phyloP scores from a whole-genome alignment of 2,888 invertebrate species.

The Piscicola geometra region DNA sequence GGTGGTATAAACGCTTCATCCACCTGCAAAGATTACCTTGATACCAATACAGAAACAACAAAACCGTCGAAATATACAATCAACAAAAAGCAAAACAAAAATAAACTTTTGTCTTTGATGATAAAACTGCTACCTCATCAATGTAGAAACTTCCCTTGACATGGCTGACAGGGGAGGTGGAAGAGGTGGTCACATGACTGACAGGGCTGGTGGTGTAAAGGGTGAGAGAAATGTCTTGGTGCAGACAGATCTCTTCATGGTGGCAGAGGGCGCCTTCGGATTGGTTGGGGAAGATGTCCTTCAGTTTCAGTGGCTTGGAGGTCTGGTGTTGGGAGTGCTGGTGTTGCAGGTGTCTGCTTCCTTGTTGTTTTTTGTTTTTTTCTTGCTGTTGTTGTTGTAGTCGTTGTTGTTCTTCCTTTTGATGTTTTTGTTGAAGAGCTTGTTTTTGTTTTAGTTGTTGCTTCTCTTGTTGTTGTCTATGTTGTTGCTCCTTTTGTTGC shows the following conservation, averaged over 20 bases:
- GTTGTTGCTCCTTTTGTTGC: slow-evolving; percentile 3
- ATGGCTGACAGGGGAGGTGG: neutral
- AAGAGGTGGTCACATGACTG: neutral
- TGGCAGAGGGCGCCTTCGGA: neutral
- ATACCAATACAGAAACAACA: no score
- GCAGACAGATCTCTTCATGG: neutral
- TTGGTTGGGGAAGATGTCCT: slow-evolving; percentile 14
- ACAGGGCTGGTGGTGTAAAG: slow-evolving; percentile 1
- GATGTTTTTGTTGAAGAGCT: neutral
- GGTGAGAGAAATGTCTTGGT: slow-evolving; percentile 1
- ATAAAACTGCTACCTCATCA: neutral
- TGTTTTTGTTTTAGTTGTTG: neutral
- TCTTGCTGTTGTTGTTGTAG: neutral
- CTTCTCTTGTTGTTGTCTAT: neutral
- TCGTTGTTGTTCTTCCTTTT: neutral
- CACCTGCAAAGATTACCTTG: no score
- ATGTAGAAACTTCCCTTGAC: no score
- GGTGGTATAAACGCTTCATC: no score
- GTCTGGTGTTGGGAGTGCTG: neutral
- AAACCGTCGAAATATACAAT: no score
- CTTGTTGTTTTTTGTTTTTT: neutral
- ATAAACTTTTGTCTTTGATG: no score
- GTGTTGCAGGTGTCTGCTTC: neutral
- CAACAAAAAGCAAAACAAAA: no score
- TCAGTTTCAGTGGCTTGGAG: neutral